Evolutionary conservation across 2,888 invertebrate species (phyloP).

Genomic region (Tinea semifulvella): DNA sequence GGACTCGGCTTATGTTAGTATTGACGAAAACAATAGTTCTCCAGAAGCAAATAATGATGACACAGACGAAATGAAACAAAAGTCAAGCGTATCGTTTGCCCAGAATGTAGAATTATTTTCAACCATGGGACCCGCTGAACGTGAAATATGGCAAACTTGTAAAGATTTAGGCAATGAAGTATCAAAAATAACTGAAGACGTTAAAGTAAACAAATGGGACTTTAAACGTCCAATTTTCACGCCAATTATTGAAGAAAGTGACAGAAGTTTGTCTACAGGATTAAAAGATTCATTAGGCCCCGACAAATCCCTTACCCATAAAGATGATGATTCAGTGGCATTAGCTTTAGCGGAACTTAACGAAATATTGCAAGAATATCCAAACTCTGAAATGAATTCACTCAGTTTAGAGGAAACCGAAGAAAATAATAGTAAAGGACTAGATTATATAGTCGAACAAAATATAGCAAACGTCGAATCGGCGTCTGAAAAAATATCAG

Average conservation of each 20-base stretch:
- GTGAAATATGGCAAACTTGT: slow-evolving; percentile 51
- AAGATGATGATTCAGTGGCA: slow-evolving; percentile 38
- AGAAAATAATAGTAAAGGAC: slow-evolving; percentile 22
- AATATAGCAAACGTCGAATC: slow-evolving; percentile 49
- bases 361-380: slow-evolving; percentile 45
- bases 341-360: slow-evolving; percentile 58
- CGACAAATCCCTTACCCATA: not conserved
- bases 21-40: slow-evolving; percentile 55
- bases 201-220: slow-evolving; percentile 35
- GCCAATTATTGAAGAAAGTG: slow-evolving; percentile 56
- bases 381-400: slow-evolving; percentile 36
- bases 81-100: slow-evolving; percentile 24
- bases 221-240: slow-evolving; percentile 41
- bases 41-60: slow-evolving; percentile 43
- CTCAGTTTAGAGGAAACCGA: slow-evolving; percentile 27
- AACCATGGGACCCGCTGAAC: slow-evolving; percentile 57
- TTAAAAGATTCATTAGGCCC: slow-evolving; percentile 29
- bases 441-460: slow-evolving; percentile 26
- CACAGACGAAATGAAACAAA: slow-evolving; percentile 24
- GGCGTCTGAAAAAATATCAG: slow-evolving; percentile 54
- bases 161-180: slow-evolving; percentile 32
- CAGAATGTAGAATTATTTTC: slow-evolving; percentile 30
- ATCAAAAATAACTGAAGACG: slow-evolving; percentile 30
- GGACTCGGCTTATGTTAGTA: slow-evolving; percentile 65
- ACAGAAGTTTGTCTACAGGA: slow-evolving; percentile 37